Evolutionary conservation across 2,113 vertebrate species (phyloP), one percentile per base, ranked within the genome.

Genomic region (Psophia crepitans): DNA sequence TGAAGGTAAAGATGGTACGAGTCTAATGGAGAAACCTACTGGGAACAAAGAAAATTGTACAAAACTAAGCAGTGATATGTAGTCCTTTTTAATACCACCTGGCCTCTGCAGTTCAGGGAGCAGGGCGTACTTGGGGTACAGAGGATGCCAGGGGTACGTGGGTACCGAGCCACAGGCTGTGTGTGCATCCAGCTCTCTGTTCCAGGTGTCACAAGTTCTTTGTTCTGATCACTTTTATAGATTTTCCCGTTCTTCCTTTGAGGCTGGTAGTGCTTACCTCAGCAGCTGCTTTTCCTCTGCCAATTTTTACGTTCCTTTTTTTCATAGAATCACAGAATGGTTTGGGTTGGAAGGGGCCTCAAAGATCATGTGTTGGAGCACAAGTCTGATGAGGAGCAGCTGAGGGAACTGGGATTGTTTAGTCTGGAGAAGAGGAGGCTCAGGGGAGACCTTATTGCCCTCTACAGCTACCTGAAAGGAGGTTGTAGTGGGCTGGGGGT

Each of bases 131-230:
- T 20, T 28, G 26, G 32, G 20, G n/a, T 35, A 20, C 6, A 1
- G 6, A 37, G 41, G 19, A 8, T 60, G 15, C 24, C 32, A 49
- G 46, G 22, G 14, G 3, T 21, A 12, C 12, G 1, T 5, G 26
- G 35, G 8, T 41, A n/a, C 19, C 0, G 1, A 58, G 32, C 16
- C 2, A 1, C 43, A 76, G 33, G 11, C 35, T 44, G 7, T 23
- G 41, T 4, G 1, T 39, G 27, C 21, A 5, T 56, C 64, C 58
- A 74, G 19, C 2, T 20, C 35, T 77, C 39, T 58, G 15, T 68
- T 49, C 11, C 33, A n/a, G 30, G 12, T 44, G 32, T 48, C 60
- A 57, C 27, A 75, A 27, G 2, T 60, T 49, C 49, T 56, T 74
- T 11, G 0, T 56, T 74, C 33, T 57, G 30, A 57, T 14, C 8